Percentiles rank a stretch among this genome's conserved stretches.
Evolutionary conservation across 2,113 vertebrate species (phyloP).

Genomic region (Crotalus horridus): DNA sequence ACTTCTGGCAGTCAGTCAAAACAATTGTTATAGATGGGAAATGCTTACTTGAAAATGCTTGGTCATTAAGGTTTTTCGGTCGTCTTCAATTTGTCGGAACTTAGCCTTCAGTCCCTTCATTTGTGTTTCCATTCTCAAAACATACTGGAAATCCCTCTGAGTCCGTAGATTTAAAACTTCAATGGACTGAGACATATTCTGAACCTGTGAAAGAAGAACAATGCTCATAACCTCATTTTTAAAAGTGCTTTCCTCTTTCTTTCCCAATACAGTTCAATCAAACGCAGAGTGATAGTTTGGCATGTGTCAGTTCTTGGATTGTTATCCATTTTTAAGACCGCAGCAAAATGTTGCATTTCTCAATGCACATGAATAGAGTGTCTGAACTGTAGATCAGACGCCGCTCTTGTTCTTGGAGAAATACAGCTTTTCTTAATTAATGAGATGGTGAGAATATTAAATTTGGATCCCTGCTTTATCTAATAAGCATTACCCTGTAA

Average conservation of each 20-base stretch:
- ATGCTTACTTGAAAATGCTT: conserved; percentile 91
- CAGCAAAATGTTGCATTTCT: neutral
- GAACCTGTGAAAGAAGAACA: conserved; percentile 79
- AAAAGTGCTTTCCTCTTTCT: neutral
- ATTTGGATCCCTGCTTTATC: neutral
- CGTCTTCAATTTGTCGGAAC: conserved; percentile 95
- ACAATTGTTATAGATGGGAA: conserved; percentile 10
- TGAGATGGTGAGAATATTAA: neutral
- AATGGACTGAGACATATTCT: conserved; percentile 99
- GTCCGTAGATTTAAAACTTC: conserved; percentile 96
- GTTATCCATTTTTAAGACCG: neutral
- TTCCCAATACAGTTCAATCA: conserved; percentile 6
- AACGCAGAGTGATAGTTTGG: conserved; percentile 7
- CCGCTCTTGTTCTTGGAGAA: neutral
- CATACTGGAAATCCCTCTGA: conserved; percentile 98
- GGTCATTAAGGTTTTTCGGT: conserved; percentile 92
- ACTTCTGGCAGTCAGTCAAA: conserved; percentile 39
- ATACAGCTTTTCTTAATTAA: neutral
- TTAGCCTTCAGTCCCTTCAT: conserved; percentile 96
- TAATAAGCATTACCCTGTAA: neutral
- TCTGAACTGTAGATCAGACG: neutral
- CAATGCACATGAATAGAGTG: neutral
- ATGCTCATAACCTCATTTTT: conserved; percentile 26
- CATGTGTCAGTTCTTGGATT: neutral
- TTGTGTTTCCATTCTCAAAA: conserved; percentile 98